Percentiles rank a stretch among this genome's conserved stretches.
Evolutionary conservation across 2,888 invertebrate species (phyloP).

Genomic region (Nomada goodeniana): DNA sequence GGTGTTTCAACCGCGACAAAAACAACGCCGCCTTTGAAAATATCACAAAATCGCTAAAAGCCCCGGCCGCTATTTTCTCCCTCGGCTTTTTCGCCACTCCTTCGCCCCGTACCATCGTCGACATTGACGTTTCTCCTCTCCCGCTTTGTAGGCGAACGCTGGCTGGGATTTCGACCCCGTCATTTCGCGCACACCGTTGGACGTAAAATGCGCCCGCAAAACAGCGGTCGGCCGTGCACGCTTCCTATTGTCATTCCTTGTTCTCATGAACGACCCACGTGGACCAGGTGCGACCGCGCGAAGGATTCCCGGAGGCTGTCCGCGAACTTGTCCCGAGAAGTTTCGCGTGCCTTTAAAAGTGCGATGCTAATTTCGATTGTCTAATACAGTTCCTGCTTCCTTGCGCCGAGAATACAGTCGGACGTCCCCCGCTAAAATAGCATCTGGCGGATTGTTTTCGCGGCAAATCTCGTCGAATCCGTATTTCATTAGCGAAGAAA

Average conservation of each 20-base stretch:
- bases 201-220: conserved; percentile 25
- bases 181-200: background rate
- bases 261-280: conserved; percentile 19
- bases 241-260: background rate
- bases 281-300: conserved; percentile 15
- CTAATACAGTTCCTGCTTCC: too few relatives aligned
- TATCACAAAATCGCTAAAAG: conserved; percentile 60
- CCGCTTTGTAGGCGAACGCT: conserved; percentile 3
- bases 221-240: background rate
- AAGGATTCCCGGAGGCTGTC: background rate
- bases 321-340: background rate
- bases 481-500: background rate
- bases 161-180: conserved; percentile 9
- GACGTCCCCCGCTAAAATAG: background rate
- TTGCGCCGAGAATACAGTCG: too few relatives aligned
- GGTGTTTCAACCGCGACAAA: conserved; percentile 22
- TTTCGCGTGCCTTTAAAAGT: background rate
- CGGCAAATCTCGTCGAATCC: background rate
- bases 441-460: conserved; percentile 2
- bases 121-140: too few relatives aligned
- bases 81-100: background rate
- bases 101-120: background rate
- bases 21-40: conserved; percentile 43
- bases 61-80: conserved; percentile 24
- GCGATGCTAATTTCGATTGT: background rate